These are phyloP conservation scores for Sebastes taczanowskii DNA, from an alignment of 2,797 vertebrate species.

Conservation along the genomic window DNA sequence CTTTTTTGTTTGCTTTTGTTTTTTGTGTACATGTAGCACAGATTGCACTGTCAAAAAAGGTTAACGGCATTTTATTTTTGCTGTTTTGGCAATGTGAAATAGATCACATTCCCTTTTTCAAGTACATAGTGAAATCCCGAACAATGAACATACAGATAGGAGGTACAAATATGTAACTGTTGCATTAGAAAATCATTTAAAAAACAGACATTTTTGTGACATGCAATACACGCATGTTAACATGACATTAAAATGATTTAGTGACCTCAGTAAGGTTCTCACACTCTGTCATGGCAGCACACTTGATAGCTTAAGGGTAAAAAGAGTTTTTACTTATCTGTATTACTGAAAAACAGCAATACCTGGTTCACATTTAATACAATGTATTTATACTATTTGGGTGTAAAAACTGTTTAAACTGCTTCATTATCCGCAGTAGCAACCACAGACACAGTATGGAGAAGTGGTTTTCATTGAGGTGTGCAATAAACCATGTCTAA, in stretches of 20 bases:
- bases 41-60: not conserved
- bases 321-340: not conserved
- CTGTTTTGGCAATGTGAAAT: not conserved
- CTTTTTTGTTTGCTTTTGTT: not conserved
- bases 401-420: not conserved
- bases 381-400: not conserved
- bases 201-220: not conserved
- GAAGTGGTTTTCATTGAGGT: not conserved
- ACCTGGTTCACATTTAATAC: not conserved
- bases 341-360: not conserved
- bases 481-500: not conserved
- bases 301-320: not conserved
- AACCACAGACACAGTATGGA: not conserved
- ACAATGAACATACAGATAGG: not conserved
- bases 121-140: not conserved
- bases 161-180: not conserved
- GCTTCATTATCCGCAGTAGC: not conserved
- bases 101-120: slow-evolving; percentile 14
- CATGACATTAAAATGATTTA: not conserved
- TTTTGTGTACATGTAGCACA: not conserved
- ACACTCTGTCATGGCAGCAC: not conserved
- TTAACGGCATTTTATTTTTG: slow-evolving; percentile 2
- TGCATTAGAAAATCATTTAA: not conserved
- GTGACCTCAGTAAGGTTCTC: not conserved
- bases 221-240: not conserved